Percentiles rank a stretch among this genome's conserved stretches.
Evolutionary conservation across 1,140 invertebrate genomes (phyloP).

Genomic region (Lycorma delicatula): DNA sequence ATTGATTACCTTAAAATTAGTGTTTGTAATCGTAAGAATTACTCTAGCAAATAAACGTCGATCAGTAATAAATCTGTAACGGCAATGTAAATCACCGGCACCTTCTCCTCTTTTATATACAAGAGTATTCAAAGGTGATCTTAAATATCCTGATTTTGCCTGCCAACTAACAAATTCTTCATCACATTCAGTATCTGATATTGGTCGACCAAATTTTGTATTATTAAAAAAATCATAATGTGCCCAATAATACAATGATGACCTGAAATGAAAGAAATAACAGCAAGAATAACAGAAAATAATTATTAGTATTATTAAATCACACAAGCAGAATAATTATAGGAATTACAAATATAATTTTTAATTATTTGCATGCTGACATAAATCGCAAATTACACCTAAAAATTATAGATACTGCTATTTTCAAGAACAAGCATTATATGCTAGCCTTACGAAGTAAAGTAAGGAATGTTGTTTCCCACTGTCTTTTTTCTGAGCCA

Average conservation of each 20-base stretch:
- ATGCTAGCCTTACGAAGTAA: no score
- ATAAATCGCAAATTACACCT: no score
- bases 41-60: constrained; percentile 67
- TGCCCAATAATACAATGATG: constrained; percentile 82
- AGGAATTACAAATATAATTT: no score
- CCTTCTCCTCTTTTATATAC: constrained; percentile 57
- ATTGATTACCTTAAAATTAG: constrained; percentile 64
- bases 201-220: constrained; percentile 68
- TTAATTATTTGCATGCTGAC: no score
- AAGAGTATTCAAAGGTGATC: constrained; percentile 71
- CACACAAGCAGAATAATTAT: no score
- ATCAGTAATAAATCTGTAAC: constrained; percentile 75
- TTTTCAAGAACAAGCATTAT: no score
- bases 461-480: no score
- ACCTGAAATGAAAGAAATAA: constrained; percentile 36
- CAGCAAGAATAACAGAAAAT: no score
- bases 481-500: no score
- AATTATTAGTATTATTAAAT: no score
- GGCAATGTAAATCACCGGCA: constrained; percentile 60
- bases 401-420: no score
- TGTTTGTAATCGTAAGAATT: constrained; percentile 58
- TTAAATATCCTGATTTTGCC: constrained; percentile 52
- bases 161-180: constrained; percentile 76
- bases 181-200: constrained; percentile 70
- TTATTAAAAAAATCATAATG: constrained; percentile 90